Evolutionary conservation across 2,797 vertebrate species (phyloP).

Genomic region (Emys orbicularis): DNA sequence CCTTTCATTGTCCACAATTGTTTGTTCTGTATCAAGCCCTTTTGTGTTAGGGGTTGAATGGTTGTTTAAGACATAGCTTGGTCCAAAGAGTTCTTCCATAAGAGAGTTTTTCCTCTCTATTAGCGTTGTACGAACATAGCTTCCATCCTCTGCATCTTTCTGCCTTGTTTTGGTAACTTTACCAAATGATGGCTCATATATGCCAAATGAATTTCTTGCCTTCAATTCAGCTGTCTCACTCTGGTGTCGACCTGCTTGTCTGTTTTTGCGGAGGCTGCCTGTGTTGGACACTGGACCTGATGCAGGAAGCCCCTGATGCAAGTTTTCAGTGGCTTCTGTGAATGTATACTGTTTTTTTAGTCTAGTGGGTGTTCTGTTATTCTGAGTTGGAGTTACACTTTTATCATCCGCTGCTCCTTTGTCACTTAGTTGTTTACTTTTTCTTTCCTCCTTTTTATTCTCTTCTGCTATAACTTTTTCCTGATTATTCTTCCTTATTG

Average conservation of each 20-base stretch:
- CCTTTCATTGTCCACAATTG: background rate
- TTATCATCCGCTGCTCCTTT: background rate
- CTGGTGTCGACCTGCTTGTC: background rate
- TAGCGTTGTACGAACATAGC: background rate
- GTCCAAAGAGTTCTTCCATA: conserved; percentile 76
- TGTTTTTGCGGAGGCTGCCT: background rate
- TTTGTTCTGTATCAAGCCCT: background rate
- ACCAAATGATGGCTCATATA: conserved; percentile 70
- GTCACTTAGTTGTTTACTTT: background rate
- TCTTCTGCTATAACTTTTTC: background rate
- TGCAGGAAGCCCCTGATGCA: conserved; percentile 76
- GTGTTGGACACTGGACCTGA: background rate
- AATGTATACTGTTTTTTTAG: conserved; percentile 57
- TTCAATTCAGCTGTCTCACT: accelerated
- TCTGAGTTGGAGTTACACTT: background rate
- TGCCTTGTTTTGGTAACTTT: background rate
- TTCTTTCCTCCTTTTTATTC: background rate
- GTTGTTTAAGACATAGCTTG: background rate
- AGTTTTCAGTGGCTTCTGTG: conserved; percentile 75
- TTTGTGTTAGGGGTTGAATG: background rate
- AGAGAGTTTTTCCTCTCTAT: conserved; percentile 54
- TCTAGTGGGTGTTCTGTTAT: background rate
- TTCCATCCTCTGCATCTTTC: background rate
- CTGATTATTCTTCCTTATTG: background rate
- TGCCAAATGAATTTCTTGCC: background rate